A percentile compares a stretch with the other conserved stretches of the same genome.
Evolutionary conservation across 2,888 invertebrate species (phyloP).

Genomic region (Cephus spinipes): DNA sequence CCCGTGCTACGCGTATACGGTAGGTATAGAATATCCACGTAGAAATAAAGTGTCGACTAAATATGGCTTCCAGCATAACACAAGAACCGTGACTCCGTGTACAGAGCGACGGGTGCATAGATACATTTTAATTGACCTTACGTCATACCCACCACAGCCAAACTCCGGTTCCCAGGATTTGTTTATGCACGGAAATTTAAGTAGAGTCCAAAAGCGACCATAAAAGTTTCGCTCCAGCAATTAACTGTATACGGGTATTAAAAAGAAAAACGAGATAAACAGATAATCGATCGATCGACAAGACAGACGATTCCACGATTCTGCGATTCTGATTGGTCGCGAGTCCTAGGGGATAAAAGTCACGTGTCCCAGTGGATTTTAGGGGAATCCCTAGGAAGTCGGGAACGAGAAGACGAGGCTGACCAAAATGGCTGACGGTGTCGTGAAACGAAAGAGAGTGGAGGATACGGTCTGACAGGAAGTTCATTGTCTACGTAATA

Average conservation of each 20-base stretch:
- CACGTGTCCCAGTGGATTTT: background rate
- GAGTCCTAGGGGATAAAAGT: background rate
- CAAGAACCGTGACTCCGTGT: background rate
- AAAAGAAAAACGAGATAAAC: background rate
- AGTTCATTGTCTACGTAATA: constrained; percentile 59
- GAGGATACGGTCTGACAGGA: constrained; percentile 60
- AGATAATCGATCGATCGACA: background rate
- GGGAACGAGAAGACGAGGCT: background rate
- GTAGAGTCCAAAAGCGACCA: background rate
- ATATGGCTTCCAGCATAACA: background rate
- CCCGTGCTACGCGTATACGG: background rate
- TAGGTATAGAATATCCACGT: background rate
- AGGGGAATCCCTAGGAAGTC: constrained; percentile 53
- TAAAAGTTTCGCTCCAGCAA: background rate
- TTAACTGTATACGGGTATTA: background rate
- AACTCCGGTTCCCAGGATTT: constrained; percentile 43
- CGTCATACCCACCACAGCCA: constrained; percentile 36
- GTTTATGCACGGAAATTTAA: constrained; percentile 24
- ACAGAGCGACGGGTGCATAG: constrained; percentile 2
- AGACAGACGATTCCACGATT: background rate
- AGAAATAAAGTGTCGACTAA: background rate
- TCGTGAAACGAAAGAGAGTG: constrained; percentile 29
- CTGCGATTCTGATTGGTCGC: background rate
- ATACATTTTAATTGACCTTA: constrained; percentile 42
- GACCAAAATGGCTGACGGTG: constrained; percentile 32